Evolutionary conservation across 2,113 vertebrate genomes (phyloP), one percentile per base, ranked within the genome.

Genomic region (Malurus melanocephalus): DNA sequence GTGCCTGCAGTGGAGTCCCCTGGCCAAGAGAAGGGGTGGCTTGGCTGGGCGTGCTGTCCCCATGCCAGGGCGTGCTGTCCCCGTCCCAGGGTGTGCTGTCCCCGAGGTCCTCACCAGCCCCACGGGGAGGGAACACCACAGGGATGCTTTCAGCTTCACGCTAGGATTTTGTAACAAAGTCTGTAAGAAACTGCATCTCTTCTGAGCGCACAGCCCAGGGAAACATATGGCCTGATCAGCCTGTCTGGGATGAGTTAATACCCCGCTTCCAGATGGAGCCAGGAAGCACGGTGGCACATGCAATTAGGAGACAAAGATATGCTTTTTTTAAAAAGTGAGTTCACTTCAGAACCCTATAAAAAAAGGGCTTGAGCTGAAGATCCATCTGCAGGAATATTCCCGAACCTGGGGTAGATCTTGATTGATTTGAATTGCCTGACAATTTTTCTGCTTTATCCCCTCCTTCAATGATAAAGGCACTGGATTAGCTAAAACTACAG

Each of bases 151-250:
- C 0, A 3, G 80, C 80, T 45, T 74, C 27, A 6, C 0, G 0
- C 22, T 27, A 10, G 28, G 61, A 9, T 87, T 87, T 74, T 19
- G 85, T 22, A 48, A 59, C 13, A 20, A 57, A 3, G 7, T 52
- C 80, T 18, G 4, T 52, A 52, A 88, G 53, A 71, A 86, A 80
- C 65, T 10, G 24, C 53, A 27, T 52, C 5, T 10, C 67, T 89
- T 85, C 80, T 92, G 72, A 91, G 82, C 16, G 3, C 57, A 26
- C 76, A 83, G 64, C 77, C 76, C 73, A 55, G 74, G 77, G 73
- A 79, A 86, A 87, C 95, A 95, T 93, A 95, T 90, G 95, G 95
- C 55, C 84, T 60, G 86, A 84, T 88, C 90, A 87, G 91, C 53
- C 93, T 86, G 87, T 56, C 94, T 92, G 90, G 89, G 87, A 83